Percentiles rank a stretch among this genome's conserved stretches.
phyloP scores from a whole-genome alignment of 1,140 invertebrate genomes.

The Metopolophium dirhodum region DNA sequence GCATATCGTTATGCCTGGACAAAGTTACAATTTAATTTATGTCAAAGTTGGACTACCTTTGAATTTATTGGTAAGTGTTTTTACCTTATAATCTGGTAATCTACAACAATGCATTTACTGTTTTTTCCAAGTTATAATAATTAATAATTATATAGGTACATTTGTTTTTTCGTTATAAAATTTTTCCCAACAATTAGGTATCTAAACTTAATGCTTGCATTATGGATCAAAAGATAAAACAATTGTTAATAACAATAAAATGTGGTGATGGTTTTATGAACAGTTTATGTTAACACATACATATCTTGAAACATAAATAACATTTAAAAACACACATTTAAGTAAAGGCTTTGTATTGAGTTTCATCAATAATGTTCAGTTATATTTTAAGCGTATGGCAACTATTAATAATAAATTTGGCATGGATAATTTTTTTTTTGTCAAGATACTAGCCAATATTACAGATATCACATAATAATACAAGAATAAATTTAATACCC shows the following conservation, averaged over 20 bases:
- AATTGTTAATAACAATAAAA: background rate
- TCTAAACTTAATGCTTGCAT: background rate
- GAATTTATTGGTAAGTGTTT: background rate
- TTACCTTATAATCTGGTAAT: background rate
- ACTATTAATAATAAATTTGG: background rate
- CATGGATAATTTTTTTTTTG: background rate
- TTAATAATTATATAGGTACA: no score
- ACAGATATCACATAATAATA: no score
- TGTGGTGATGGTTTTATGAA: background rate
- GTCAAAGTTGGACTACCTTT: background rate
- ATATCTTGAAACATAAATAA: no score
- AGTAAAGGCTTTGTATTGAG: no score
- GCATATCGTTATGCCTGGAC: background rate
- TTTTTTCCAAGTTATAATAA: background rate
- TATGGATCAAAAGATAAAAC: no score
- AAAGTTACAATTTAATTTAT: background rate
- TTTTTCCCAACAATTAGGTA: no score
- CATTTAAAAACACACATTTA: no score
- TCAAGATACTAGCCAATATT: no score
- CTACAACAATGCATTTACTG: background rate
- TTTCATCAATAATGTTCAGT: no score
- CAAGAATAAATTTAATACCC: background rate
- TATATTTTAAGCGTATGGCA: no score
- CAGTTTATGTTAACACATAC: no score
- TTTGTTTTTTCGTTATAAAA: no score